A percentile compares a stretch with the other conserved stretches of the same genome.
Conservation (phyloP, 2,113 vertebrate species). For the Oncorhynchus gorbuscha region DNA sequence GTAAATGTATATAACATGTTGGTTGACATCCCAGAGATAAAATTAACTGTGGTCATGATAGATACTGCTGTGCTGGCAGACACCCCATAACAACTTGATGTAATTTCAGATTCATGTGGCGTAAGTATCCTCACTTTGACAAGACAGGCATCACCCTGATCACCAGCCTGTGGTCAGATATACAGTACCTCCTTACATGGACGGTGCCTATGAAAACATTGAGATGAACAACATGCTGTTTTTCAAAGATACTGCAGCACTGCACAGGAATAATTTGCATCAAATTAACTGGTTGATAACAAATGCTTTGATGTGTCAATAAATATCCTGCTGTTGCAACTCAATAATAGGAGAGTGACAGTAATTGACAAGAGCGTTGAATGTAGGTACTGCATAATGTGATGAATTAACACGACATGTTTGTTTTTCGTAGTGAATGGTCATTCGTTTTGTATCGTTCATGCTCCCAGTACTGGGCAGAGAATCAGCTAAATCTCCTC, state of each 20-base stretch:
- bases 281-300: too few relatives aligned
- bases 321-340: background rate
- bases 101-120: constrained; percentile 66
- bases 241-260: constrained; percentile 60
- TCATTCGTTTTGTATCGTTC: constrained; percentile 16
- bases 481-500: background rate
- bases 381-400: too few relatives aligned
- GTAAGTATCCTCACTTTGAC: constrained; percentile 55
- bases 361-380: too few relatives aligned
- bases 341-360: too few relatives aligned
- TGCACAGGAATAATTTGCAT: too few relatives aligned
- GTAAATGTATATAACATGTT: too few relatives aligned
- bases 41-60: too few relatives aligned
- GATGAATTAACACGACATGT: too few relatives aligned
- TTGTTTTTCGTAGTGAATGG: too few relatives aligned
- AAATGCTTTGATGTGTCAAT: background rate
- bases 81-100: background rate
- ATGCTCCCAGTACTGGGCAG: constrained; percentile 79
- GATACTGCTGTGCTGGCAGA: too few relatives aligned
- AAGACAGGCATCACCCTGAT: constrained; percentile 55
- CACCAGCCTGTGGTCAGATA: constrained; percentile 56
- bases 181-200: constrained; percentile 42
- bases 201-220: constrained; percentile 60
- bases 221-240: constrained; percentile 24
- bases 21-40: too few relatives aligned